Percentiles rank a stretch among this genome's conserved stretches.
Conservation (phyloP, 2,797 vertebrate species). For the Gambusia yucatana region DNA sequence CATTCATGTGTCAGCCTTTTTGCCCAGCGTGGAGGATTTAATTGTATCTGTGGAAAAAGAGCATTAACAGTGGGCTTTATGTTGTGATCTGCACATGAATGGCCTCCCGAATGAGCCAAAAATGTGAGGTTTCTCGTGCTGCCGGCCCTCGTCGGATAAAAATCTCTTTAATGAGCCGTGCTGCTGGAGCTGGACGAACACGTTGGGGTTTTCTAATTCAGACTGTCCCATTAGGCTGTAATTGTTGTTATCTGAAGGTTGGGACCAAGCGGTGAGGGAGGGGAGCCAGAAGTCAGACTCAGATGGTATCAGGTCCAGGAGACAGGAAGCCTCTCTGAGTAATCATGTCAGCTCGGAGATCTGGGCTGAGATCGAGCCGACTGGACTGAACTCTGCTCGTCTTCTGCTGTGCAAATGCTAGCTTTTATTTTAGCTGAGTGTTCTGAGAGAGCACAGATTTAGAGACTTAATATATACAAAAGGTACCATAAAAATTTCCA, state of each 20-base stretch:
- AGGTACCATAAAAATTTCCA: not conserved
- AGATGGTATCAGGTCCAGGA: slow-evolving; percentile 80
- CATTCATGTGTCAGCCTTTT: slow-evolving; percentile 37
- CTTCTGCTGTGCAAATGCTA: slow-evolving; percentile 27
- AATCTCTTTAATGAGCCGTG: slow-evolving; percentile 80
- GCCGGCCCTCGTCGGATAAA: slow-evolving; percentile 61
- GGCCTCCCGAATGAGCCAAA: slow-evolving; percentile 54
- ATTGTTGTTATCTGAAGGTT: slow-evolving; percentile 76
- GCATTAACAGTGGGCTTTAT: slow-evolving; percentile 46
- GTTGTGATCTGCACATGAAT: slow-evolving; percentile 69
- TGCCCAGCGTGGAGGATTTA: slow-evolving; percentile 44
- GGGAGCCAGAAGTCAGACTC: slow-evolving; percentile 66
- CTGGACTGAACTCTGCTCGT: slow-evolving; percentile 50
- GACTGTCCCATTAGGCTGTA: slow-evolving; percentile 76
- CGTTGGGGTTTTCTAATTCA: slow-evolving; percentile 79
- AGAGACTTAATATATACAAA: slow-evolving; percentile 8
- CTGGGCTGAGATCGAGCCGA: slow-evolving; percentile 56
- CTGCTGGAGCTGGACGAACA: slow-evolving; percentile 65
- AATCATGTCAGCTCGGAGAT: slow-evolving; percentile 82
- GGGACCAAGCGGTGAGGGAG: slow-evolving; percentile 57
- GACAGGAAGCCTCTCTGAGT: slow-evolving; percentile 82
- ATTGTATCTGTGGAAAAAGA: slow-evolving; percentile 44
- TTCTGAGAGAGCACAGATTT: slow-evolving; percentile 27
- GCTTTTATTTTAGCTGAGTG: slow-evolving; percentile 35
- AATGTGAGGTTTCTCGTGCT: slow-evolving; percentile 50